A percentile compares a stretch with the other conserved stretches of the same genome.
phyloP scores from a whole-genome alignment of 2,797 vertebrate genomes.

The Catamblyrhynchus diadema region DNA sequence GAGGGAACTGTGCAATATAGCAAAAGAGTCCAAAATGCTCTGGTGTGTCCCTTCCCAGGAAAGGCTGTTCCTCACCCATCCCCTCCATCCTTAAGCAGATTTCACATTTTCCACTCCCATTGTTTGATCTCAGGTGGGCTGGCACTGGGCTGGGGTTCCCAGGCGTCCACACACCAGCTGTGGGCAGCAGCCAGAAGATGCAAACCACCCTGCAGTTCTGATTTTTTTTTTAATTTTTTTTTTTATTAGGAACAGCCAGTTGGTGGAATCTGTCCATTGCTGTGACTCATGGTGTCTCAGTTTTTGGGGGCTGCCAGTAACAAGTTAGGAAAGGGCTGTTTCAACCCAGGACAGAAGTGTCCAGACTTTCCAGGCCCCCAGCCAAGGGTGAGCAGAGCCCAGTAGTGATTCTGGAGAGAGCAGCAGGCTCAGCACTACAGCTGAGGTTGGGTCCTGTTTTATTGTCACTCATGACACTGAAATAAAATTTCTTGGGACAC shows the following conservation, averaged over 20 bases:
- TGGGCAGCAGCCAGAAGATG: background rate
- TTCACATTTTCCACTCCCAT: background rate
- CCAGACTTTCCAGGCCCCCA: background rate
- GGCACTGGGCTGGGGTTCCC: background rate
- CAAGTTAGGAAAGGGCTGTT: background rate
- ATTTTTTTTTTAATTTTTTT: background rate
- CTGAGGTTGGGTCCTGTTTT: background rate
- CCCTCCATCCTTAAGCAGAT: background rate
- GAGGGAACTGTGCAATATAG: conserved; percentile 35
- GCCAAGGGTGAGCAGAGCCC: conserved; percentile 14
- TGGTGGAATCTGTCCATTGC: background rate
- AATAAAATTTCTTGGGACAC: background rate
- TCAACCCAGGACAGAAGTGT: background rate
- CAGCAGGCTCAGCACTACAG: accelerated
- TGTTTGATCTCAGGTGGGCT: background rate
- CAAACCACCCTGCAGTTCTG: background rate
- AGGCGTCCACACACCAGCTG: accelerated
- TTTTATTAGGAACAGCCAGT: background rate
- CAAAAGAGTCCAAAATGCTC: background rate
- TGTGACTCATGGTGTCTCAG: background rate
- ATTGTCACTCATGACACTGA: background rate
- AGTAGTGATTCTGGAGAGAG: background rate
- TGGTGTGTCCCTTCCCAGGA: background rate
- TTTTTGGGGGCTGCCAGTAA: background rate
- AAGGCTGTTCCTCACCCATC: background rate